Evolutionary conservation across 92 coral and sea anemone species (phyloP).

Genomic region (Epizoanthus scotinus): DNA sequence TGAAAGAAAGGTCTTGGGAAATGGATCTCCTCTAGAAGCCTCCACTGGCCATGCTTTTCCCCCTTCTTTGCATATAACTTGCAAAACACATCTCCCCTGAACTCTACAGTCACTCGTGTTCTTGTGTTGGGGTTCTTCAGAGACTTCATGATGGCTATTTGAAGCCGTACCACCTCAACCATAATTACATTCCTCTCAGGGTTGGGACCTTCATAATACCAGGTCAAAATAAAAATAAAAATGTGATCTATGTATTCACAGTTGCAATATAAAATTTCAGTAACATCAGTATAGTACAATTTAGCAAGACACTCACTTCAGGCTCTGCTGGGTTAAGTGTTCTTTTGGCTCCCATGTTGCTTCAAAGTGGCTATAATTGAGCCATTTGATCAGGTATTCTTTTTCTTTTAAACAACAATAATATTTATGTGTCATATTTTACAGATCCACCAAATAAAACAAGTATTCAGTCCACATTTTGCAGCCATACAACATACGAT

Average conservation of each 20-base stretch:
- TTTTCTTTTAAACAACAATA: conserved; percentile 40
- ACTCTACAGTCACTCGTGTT: conserved; percentile 27
- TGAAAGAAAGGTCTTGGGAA: conserved; percentile 37
- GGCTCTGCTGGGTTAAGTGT: conserved; percentile 51
- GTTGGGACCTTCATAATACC: conserved; percentile 50
- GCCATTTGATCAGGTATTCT: conserved; percentile 59
- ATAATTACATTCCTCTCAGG: conserved; percentile 41
- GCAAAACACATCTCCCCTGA: conserved; percentile 50
- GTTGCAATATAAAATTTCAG: background rate
- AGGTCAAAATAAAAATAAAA: conserved; percentile 12
- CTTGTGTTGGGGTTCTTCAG: conserved; percentile 39
- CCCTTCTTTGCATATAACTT: conserved; percentile 43
- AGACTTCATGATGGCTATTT: conserved; percentile 6
- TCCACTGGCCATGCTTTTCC: conserved; percentile 33
- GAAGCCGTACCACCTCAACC: conserved; percentile 4
- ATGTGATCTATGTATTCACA: conserved; percentile 15
- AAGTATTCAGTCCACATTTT: conserved; percentile 41
- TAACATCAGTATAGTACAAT: conserved; percentile 5
- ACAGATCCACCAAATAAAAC: conserved; percentile 26
- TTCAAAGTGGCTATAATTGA: conserved; percentile 52
- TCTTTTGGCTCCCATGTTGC: conserved; percentile 58
- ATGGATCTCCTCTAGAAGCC: conserved; percentile 30
- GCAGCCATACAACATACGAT: conserved; percentile 13
- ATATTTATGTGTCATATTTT: conserved; percentile 24
- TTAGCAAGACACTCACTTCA: conserved; percentile 56